phyloP scores from a whole-genome alignment of 2,113 vertebrate genomes.

The Syngnathus floridae region DNA sequence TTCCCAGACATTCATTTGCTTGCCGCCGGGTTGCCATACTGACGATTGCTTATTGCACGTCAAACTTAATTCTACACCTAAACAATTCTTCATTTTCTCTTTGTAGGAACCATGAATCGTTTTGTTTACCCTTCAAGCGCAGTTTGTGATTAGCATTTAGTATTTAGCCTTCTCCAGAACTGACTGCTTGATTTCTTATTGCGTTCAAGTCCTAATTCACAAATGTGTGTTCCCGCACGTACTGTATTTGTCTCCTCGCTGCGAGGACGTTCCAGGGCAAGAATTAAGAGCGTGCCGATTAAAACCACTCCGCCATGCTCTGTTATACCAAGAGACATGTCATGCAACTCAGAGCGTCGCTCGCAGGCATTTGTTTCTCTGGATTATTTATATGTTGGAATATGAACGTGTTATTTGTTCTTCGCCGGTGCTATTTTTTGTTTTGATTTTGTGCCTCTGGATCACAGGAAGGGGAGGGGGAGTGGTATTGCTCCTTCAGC shows the following conservation, averaged over 20 bases:
- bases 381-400: constrained; percentile 33
- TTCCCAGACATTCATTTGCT: constrained; percentile 44
- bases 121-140: constrained; percentile 58
- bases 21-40: constrained; percentile 34
- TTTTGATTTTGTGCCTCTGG: constrained; percentile 41
- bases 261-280: constrained; percentile 29
- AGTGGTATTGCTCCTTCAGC: constrained; percentile 43
- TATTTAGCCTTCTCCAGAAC: constrained; percentile 25
- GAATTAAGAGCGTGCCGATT: constrained; percentile 33
- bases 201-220: background rate
- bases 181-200: background rate
- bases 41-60: constrained; percentile 36
- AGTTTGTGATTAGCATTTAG: constrained; percentile 63
- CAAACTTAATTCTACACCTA: constrained; percentile 50
- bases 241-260: constrained; percentile 21
- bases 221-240: constrained; percentile 1
- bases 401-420: constrained; percentile 23
- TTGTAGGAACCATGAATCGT: constrained; percentile 49
- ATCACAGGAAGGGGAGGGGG: constrained; percentile 34
- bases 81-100: constrained; percentile 49
- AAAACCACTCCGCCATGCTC: constrained; percentile 16
- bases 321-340: constrained; percentile 27
- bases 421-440: constrained; percentile 57
- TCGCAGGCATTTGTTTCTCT: constrained; percentile 17
- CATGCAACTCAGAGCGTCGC: constrained; percentile 20